Evolutionary conservation across 2,797 vertebrate species (phyloP), one percentile per base, ranked within the genome.

Genomic region (Oryzias sinensis): DNA sequence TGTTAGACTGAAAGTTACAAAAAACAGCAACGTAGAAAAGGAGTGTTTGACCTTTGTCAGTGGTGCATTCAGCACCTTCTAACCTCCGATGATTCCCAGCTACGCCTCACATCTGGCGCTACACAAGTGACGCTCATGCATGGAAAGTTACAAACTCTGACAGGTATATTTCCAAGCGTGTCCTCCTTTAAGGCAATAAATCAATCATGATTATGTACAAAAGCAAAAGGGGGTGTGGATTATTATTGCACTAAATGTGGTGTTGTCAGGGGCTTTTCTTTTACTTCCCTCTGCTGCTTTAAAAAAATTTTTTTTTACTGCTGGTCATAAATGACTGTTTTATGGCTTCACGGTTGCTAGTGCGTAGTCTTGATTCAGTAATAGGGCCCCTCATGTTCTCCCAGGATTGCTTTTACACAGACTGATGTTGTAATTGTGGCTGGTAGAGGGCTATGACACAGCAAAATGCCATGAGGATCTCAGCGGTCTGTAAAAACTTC

Each of bases 301-400:
- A 22, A 22, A 22, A 22, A 22, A 1, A 1, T 2, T 11, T 33
- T 11, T 9, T 87, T 87, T 89, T 85, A 86, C 74, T 64, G 79
- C 76, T 75, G 72, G 73, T 76, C 77, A 65, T 80, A 81, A 79
- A 84, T 87, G 82, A 88, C 70, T 71, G 81, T 90, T 90, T 90
- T 84, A 89, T 67, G 64, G 83, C 58, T 58, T 79, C 57, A 24
- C 14, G 61, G 84, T 69, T 74, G 76, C 64, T 44, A 68, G 74
- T 45, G 56, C 62, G 70, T 50, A 55, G 63, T 73, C 72, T 67
- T 62, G 44, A 70, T 77, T 80, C 69, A 59, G 77, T 80, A 88
- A 82, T 73, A 76, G 82, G 82, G 62, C 74, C 33, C 82, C 69
- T 70, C 22, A n/a, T 66, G 65, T 87, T 88, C 79, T 78, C 62